Percentiles rank a stretch among this genome's conserved stretches.
Evolutionary conservation across 2,113 vertebrate species (phyloP).

Genomic region (Saccopteryx bilineata): DNA sequence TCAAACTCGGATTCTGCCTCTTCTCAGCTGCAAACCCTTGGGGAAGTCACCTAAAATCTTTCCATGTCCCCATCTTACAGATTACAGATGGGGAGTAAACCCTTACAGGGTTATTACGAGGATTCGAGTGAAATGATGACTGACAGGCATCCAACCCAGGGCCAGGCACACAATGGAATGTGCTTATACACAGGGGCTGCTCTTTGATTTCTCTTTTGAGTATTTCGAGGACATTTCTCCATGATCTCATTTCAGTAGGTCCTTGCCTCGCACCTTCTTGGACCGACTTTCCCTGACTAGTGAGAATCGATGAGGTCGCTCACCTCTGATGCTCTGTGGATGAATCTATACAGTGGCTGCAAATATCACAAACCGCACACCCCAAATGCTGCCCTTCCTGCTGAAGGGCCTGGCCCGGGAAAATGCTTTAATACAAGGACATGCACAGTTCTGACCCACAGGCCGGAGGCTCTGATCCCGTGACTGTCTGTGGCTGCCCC

Average conservation of each 20-base stretch:
- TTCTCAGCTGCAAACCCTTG: not conserved
- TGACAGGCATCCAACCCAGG: not conserved
- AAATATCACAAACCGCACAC: not conserved
- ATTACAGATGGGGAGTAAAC: not conserved
- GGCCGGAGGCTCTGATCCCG: not conserved
- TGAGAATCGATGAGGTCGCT: not conserved
- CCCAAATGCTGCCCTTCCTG: not conserved
- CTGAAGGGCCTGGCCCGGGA: not conserved
- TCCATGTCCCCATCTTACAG: not conserved
- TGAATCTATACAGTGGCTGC: not conserved
- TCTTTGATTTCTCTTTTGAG: not conserved
- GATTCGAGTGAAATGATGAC: not conserved
- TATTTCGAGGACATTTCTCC: not conserved
- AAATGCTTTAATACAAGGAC: not conserved
- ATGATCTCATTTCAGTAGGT: not conserved
- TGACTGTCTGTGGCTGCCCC: not conserved
- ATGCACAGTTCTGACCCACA: fast-evolving
- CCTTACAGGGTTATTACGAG: not conserved
- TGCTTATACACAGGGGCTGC: not conserved
- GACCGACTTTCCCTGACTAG: not conserved
- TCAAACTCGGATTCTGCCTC: not conserved
- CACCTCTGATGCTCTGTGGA: not conserved
- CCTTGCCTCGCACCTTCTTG: not conserved
- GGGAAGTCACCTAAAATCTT: not conserved
- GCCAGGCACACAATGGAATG: not conserved